A percentile compares a stretch with the other conserved stretches of the same genome.
Evolutionary conservation across 2,888 invertebrate species (phyloP).

Genomic region (Campoplex capitator): DNA sequence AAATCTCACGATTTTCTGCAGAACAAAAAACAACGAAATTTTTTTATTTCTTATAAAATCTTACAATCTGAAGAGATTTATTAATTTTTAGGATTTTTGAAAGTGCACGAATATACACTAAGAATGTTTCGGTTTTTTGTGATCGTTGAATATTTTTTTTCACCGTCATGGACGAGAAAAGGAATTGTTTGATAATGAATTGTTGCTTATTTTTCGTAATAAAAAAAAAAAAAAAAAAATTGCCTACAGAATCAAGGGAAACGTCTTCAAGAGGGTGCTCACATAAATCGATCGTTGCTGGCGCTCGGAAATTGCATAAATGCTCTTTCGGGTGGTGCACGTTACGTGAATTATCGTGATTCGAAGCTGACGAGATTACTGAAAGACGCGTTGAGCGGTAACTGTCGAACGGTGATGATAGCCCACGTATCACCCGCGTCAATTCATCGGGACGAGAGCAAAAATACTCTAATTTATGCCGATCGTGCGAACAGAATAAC

Average conservation of each 20-base stretch:
- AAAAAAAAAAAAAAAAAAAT: conserved; percentile 36
- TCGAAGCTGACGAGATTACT: conserved; percentile 96
- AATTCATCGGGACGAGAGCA: conserved; percentile 94
- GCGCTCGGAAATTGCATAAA: conserved; percentile 98
- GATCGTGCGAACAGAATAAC: conserved; percentile 97
- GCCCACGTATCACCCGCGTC: conserved; percentile 96
- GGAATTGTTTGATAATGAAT: no score
- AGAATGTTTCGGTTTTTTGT: no score
- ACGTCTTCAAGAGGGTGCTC: conserved; percentile 95
- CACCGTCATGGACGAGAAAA: no score
- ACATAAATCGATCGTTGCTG: conserved; percentile 96
- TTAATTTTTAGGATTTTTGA: not conserved
- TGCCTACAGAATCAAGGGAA: conserved; percentile 90
- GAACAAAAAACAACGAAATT: not conserved
- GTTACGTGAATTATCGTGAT: conserved; percentile 97
- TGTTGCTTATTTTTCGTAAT: not conserved
- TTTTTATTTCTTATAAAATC: not conserved
- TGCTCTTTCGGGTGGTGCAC: conserved; percentile 93
- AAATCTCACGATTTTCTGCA: not conserved
- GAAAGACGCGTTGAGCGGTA: conserved; percentile 94
- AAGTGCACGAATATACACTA: not conserved
- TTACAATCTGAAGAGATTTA: not conserved
- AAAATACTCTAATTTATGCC: conserved; percentile 97
- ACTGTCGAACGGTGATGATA: conserved; percentile 98
- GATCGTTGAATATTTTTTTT: no score